Evolutionary conservation across 2,888 invertebrate species (phyloP).

Genomic region (Steinernema scapterisci): DNA sequence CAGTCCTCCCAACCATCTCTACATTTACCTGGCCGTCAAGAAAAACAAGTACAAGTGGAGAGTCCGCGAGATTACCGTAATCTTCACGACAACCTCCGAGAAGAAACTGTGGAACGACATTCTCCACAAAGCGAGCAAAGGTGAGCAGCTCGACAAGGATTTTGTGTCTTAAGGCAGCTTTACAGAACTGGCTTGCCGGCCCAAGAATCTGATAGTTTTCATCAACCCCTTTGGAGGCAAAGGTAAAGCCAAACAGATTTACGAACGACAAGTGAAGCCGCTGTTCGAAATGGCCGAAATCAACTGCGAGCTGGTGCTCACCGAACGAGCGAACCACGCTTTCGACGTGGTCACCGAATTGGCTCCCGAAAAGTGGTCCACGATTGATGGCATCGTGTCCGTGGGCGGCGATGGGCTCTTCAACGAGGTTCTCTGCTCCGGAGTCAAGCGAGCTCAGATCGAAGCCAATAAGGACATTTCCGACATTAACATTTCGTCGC

Average conservation of each 20-base stretch:
- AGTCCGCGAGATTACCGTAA: constrained; percentile 48
- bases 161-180: not conserved
- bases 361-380: constrained; percentile 42
- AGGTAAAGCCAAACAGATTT: constrained; percentile 77
- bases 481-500: constrained; percentile 51
- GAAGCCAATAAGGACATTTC: constrained; percentile 54
- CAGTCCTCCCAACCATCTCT: constrained; percentile 48
- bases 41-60: constrained; percentile 63
- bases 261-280: constrained; percentile 75
- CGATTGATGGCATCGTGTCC: constrained; percentile 73
- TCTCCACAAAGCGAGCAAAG: constrained; percentile 39
- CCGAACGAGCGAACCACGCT: constrained; percentile 80
- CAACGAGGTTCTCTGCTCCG: constrained; percentile 79
- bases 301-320: constrained; percentile 74
- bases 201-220: constrained; percentile 78
- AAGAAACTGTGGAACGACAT: constrained; percentile 49
- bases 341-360: constrained; percentile 72
- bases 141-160: constrained; percentile 34
- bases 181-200: constrained; percentile 70
- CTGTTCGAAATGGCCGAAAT: constrained; percentile 71
- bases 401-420: constrained; percentile 88
- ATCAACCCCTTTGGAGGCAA: constrained; percentile 85
- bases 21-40: constrained; percentile 62
- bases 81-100: constrained; percentile 49
- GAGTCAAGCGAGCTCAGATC: constrained; percentile 70